Percentiles rank a stretch among this genome's conserved stretches.
These are phyloP conservation scores for Ashinkailepas kermadecensis DNA, from an alignment of 2,888 invertebrate species.

Conservation along the genomic window DNA sequence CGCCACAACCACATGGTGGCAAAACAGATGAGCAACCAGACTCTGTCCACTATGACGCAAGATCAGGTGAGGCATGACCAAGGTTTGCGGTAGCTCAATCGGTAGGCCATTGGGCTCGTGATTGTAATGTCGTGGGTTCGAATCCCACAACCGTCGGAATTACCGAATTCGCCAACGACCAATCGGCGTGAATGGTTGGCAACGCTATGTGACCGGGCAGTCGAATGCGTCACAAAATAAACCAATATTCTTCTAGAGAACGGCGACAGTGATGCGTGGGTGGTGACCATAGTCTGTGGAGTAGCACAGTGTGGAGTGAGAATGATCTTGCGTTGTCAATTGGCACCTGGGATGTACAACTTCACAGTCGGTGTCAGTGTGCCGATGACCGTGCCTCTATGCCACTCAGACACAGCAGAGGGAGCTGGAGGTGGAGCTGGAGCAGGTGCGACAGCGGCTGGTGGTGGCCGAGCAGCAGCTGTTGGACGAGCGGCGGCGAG, in stretches of 20 bases:
- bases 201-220: no score
- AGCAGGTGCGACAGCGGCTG: slow-evolving; percentile 12
- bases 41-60: background rate
- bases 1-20: slow-evolving; percentile 46
- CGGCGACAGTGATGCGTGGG: no score
- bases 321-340: background rate
- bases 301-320: background rate
- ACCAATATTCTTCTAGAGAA: no score
- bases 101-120: no score
- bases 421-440: background rate
- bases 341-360: background rate
- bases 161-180: no score
- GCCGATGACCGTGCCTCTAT: background rate
- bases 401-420: background rate
- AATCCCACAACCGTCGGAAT: no score
- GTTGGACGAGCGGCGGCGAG: background rate
- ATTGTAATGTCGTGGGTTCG: no score
- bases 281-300: background rate
- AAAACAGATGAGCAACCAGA: slow-evolving; percentile 5
- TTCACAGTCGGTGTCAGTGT: background rate
- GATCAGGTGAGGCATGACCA: background rate
- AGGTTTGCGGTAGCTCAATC: no score
- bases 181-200: no score
- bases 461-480: slow-evolving; percentile 10
- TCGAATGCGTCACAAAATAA: no score